Evolutionary conservation across 2,797 vertebrate genomes (phyloP).

Genomic region (Girardinus metallicus): DNA sequence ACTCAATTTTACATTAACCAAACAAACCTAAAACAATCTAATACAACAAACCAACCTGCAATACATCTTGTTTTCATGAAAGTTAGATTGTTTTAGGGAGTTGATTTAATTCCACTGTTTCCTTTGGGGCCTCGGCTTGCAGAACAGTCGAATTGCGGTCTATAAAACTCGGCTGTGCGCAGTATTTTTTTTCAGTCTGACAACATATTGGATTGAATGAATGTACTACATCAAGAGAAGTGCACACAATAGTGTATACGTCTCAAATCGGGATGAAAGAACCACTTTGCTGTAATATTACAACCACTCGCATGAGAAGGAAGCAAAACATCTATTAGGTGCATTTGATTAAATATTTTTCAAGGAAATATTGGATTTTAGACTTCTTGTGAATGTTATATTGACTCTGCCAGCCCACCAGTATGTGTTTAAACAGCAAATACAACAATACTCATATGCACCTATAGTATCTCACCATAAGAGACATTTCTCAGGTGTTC

Average conservation of each 20-base stretch:
- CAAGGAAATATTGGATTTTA: background rate
- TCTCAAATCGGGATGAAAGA: background rate
- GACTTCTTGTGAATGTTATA: background rate
- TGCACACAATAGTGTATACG: background rate
- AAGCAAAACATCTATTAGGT: background rate
- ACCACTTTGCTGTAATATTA: background rate
- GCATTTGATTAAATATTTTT: slow-evolving; percentile 2
- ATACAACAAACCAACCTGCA: background rate
- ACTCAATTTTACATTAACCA: slow-evolving; percentile 8
- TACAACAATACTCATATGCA: background rate
- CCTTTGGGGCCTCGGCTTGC: slow-evolving; percentile 2
- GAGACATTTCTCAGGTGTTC: background rate
- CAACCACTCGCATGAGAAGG: background rate
- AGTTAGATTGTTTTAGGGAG: background rate
- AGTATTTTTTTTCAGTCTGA: background rate
- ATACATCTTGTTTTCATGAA: background rate
- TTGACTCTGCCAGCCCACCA: background rate
- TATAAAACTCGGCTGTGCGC: background rate
- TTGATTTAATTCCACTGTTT: slow-evolving; percentile 4
- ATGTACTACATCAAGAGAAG: background rate
- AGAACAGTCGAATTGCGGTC: background rate
- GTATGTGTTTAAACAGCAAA: background rate
- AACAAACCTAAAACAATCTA: background rate
- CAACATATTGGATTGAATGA: background rate
- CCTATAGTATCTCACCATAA: background rate